Base-by-base conservation (phyloP, 2,797 vertebrate genomes). In the Etheostoma perlongum region DNA sequence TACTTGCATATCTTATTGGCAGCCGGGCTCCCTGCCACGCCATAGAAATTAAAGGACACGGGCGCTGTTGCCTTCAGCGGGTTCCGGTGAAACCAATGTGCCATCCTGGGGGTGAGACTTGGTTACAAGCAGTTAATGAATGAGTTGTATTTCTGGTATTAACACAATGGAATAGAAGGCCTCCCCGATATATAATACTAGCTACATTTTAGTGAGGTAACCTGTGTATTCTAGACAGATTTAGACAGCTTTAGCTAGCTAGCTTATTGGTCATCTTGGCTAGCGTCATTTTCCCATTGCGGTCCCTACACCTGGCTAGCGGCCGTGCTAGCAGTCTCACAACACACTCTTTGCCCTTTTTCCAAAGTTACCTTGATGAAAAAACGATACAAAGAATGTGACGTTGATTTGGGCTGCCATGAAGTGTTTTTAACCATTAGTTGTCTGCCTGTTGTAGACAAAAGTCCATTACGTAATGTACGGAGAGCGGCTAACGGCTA, bases 61-160 rank as follows among this genome's bases (percentile, higher is more conserved):
- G 97, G 97, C 49, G 98, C 98, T 12, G 98, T 99, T 21, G 97
- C 97, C 94, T 99, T 99, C 74, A 99, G 83, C 5, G 98, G 98
- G 93, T 99, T 99, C 89, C 97, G 96, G 84, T 99, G 98, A 94
- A 99, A 99, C 98, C 98, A 99, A 67, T 99, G 97, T 5, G 98
- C 96, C 98, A 99, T 99, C 66, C 58, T 91, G 89, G 68, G 52
- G 61, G 64, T 23, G 53, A 58, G 84, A 74, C 15, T 25, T 2
- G 1, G 18, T 21, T 25, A 69, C 60, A 74, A 21, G 7, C 46
- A 23, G 36, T 30, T 51, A 44, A 21, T 21, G 4, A 30, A 16
- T 9, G 13, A 3, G 1, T 2, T 6, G 2, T 0, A 9, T 12
- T 10, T 9, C 2, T n/a, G 3, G 8, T 44, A 33, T 10, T 9